Evolutionary conservation across 2,797 vertebrate species (phyloP), one percentile per base, ranked within the genome.

Genomic region (Micrastur ruficollis): DNA sequence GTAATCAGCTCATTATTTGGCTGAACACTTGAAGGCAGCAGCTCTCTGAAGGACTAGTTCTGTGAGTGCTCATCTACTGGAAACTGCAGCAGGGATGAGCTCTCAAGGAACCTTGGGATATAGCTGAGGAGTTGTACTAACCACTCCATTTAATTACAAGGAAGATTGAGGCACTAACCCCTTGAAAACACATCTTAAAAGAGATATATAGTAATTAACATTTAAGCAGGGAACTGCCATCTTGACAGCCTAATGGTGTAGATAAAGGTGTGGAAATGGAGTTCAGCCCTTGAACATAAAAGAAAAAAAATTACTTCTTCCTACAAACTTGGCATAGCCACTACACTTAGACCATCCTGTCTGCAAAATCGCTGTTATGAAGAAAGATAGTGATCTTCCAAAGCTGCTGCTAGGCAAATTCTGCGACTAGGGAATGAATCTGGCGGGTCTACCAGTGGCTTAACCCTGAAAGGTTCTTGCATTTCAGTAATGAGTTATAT

Each of bases 161-260:
- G 72, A 93, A 86, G 91, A 80, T 6, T 46, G 81, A 95, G 63
- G 67, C 50, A 68, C 52, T 86, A 96, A 65, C 34, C 53, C 53
- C 83, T 78, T 85, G 72, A 95, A 97, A 97, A 95, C 42, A 34
- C 34, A 52, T 82, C 81, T 89, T 91, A 79, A 93, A 95, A 88
- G 49, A 70, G 66, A 83, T 47, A 59, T 71, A 53, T 2, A 91
- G 47, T 91, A 81, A 96, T 97, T 97, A 96, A 94, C 55, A 49
- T 76, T 88, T 68, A 90, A 91, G 42, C n/a, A 68, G 36, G 68
- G 59, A 88, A 53, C 55, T 81, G 58, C 79, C 52, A 88, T 86
- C 87, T 92, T 3, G 0, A 50, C 63, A 66, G 55, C 31, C 34
- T 95, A 83, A 92, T 66, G 93, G 68, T 92, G 81, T 56, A 88